Conservation (phyloP, 2,797 vertebrate species). For the Argyrosomus regius region DNA sequence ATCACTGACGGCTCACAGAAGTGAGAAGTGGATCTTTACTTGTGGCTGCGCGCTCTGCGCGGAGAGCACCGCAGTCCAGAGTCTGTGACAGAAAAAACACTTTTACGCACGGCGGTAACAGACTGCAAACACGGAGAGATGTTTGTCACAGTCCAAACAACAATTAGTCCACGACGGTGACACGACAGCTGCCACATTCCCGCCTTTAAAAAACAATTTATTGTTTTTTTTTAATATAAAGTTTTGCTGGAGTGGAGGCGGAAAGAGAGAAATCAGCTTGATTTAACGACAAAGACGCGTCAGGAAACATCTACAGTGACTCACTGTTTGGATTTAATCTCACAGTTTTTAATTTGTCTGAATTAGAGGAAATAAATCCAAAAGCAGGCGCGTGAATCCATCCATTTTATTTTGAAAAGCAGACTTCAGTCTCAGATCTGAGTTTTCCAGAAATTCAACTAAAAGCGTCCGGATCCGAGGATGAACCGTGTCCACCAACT, state of each 20-base stretch:
- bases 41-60: conserved; percentile 7
- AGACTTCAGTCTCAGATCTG: too few relatives aligned
- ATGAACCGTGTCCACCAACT: conserved; percentile 11
- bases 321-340: too few relatives aligned
- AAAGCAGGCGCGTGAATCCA: too few relatives aligned
- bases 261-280: too few relatives aligned
- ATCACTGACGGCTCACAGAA: neutral
- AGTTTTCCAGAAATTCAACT: conserved; percentile 14
- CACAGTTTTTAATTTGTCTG: too few relatives aligned
- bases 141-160: conserved; percentile 16
- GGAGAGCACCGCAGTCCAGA: conserved; percentile 15
- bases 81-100: neutral
- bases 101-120: conserved; percentile 42
- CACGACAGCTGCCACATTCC: neutral
- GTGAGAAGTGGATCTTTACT: neutral
- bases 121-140: neutral
- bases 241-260: neutral
- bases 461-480: conserved; percentile 1
- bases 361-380: too few relatives aligned
- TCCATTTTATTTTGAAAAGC: too few relatives aligned
- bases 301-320: too few relatives aligned
- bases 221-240: neutral
- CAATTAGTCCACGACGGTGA: conserved; percentile 3
- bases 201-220: too few relatives aligned
- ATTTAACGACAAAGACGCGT: too few relatives aligned